Evolutionary conservation across 2,797 vertebrate genomes (phyloP).

Genomic region (Taeniopygia guttata): DNA sequence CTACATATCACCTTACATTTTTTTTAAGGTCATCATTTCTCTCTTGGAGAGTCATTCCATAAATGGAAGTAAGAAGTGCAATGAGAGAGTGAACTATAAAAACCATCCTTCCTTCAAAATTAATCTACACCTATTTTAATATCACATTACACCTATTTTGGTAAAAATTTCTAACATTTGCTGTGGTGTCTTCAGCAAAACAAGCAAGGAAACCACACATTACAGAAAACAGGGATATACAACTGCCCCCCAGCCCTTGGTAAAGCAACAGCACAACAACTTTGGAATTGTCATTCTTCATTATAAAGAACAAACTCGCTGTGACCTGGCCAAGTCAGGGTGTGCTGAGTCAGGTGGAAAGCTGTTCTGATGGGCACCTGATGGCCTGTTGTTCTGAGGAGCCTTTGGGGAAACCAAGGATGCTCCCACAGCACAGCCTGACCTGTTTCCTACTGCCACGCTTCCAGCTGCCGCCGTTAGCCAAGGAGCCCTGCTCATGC

Average conservation of each 20-base stretch:
- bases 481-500: background rate
- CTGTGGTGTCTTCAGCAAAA: background rate
- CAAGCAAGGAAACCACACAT: rapidly evolving
- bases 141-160: background rate
- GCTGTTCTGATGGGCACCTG: background rate
- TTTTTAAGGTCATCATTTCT: conserved; percentile 57
- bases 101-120: background rate
- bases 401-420: background rate
- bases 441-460: background rate
- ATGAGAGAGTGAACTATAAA: background rate
- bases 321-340: background rate
- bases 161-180: background rate
- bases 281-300: background rate
- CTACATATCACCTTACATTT: conserved; percentile 52
- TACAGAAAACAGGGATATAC: background rate
- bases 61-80: background rate
- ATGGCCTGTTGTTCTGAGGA: background rate
- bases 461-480: background rate
- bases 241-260: background rate
- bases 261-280: background rate
- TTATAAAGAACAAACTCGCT: background rate
- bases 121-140: background rate
- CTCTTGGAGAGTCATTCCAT: conserved; percentile 25
- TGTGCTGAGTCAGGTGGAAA: background rate
- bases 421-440: background rate